Percentiles rank a stretch among this genome's conserved stretches.
These are phyloP conservation scores for Centropyge bicolor DNA, from an alignment of 2,797 vertebrate genomes.

Conservation along the genomic window DNA sequence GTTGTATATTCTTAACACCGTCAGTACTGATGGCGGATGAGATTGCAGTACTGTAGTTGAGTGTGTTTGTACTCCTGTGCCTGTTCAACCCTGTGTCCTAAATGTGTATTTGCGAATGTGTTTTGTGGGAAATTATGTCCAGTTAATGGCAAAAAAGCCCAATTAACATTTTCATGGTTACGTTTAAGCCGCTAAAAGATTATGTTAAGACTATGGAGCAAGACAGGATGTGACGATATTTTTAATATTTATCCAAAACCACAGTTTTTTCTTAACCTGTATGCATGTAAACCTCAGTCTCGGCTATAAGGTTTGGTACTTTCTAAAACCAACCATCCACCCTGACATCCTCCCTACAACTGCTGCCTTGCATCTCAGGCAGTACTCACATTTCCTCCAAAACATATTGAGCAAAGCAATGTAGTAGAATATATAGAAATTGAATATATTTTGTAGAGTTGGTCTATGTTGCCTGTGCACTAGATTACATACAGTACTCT, in stretches of 20 bases:
- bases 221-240: no score
- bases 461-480: constrained; percentile 12
- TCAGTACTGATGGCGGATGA: constrained; percentile 7
- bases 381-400: constrained; percentile 10
- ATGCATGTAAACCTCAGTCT: background rate
- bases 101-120: constrained; percentile 15
- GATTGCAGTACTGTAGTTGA: background rate
- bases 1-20: background rate
- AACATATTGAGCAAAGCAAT: constrained; percentile 16
- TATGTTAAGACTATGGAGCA: no score
- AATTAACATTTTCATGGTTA: background rate
- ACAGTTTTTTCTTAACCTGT: no score
- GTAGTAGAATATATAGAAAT: background rate
- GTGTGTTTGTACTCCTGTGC: constrained; percentile 32
- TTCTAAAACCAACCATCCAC: background rate
- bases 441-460: background rate
- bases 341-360: background rate
- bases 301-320: background rate
- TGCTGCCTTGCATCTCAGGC: constrained; percentile 5
- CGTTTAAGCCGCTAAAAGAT: no score
- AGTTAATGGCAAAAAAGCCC: background rate
- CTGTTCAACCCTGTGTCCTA: constrained; percentile 17
- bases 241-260: no score
- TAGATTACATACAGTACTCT: background rate
- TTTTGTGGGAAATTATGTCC: constrained; percentile 22